These are phyloP conservation scores for Chalcis sispes DNA, from an alignment of 2,888 invertebrate species.

Conservation along the genomic window DNA sequence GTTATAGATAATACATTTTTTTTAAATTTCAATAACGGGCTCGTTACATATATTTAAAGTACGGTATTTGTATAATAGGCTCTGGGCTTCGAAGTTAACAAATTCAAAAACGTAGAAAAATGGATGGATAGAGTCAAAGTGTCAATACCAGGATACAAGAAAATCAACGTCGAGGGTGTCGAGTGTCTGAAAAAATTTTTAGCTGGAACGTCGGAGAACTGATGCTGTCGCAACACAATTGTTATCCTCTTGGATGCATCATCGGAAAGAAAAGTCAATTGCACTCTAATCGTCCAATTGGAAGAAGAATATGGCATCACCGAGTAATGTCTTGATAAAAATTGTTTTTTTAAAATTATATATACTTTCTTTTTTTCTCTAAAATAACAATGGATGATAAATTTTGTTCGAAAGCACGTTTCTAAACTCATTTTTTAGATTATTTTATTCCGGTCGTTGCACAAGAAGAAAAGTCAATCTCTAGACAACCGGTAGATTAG, in stretches of 20 bases:
- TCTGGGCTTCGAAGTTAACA: slow-evolving; percentile 70
- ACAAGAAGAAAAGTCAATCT: background rate
- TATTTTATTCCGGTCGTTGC: no score
- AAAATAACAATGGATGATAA: no score
- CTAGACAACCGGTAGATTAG: no score
- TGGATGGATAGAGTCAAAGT: slow-evolving; percentile 81
- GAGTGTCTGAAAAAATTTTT: slow-evolving; percentile 63
- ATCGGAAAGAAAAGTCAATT: slow-evolving; percentile 41
- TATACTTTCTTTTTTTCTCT: no score
- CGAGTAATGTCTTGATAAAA: slow-evolving; percentile 10
- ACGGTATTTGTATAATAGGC: no score
- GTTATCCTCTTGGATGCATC: slow-evolving; percentile 45
- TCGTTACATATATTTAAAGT: no score
- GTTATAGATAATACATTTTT: no score
- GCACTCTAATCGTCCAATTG: slow-evolving; percentile 19
- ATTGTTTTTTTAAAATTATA: background rate
- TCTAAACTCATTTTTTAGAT: no score
- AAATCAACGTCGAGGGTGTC: slow-evolving; percentile 72
- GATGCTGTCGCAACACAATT: slow-evolving; percentile 48
- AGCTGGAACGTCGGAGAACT: slow-evolving; percentile 32
- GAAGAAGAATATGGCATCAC: slow-evolving; percentile 10
- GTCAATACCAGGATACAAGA: slow-evolving; percentile 79
- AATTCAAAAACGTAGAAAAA: slow-evolving; percentile 83
- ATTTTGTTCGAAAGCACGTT: background rate
- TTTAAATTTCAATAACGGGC: no score